Percentiles rank a stretch among this genome's conserved stretches.
Evolutionary conservation across 2,797 vertebrate genomes (phyloP).

Genomic region (Lepus townsendii): DNA sequence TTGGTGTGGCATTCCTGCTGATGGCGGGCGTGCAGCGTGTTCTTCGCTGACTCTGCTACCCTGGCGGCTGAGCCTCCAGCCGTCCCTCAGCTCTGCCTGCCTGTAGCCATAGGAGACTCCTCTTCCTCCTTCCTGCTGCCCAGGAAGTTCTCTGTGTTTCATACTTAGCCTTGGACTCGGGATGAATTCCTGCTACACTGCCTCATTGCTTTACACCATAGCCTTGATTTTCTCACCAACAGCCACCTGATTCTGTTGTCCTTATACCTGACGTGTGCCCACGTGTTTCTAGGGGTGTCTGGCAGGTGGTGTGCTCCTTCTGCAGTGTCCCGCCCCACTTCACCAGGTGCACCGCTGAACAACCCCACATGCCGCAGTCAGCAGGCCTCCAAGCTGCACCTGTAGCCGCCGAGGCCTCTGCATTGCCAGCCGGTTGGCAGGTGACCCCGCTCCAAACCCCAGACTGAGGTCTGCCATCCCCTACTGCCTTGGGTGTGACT

Average conservation of each 20-base stretch:
- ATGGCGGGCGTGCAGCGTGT: no score
- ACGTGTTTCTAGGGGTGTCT: background rate
- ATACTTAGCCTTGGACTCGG: background rate
- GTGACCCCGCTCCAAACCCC: background rate
- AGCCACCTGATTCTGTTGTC: background rate
- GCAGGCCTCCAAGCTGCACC: background rate
- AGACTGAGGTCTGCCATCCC: background rate
- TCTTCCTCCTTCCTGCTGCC: background rate
- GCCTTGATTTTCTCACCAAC: background rate
- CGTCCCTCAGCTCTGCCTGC: background rate
- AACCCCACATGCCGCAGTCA: background rate
- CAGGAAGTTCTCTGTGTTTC: background rate
- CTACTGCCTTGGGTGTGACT: background rate
- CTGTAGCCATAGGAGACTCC: background rate
- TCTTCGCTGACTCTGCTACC: background rate
- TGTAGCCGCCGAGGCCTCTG: background rate
- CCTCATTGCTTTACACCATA: background rate
- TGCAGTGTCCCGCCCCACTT: no score
- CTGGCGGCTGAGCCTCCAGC: background rate
- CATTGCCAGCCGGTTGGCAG: background rate
- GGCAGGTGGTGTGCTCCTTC: background rate
- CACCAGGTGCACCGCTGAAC: fast-evolving
- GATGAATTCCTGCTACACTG: no score
- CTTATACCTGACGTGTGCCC: background rate
- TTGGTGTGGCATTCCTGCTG: background rate